Percentiles rank a stretch among this genome's conserved stretches.
phyloP scores from a whole-genome alignment of 2,888 invertebrate species.

The Anticlea derivata region DNA sequence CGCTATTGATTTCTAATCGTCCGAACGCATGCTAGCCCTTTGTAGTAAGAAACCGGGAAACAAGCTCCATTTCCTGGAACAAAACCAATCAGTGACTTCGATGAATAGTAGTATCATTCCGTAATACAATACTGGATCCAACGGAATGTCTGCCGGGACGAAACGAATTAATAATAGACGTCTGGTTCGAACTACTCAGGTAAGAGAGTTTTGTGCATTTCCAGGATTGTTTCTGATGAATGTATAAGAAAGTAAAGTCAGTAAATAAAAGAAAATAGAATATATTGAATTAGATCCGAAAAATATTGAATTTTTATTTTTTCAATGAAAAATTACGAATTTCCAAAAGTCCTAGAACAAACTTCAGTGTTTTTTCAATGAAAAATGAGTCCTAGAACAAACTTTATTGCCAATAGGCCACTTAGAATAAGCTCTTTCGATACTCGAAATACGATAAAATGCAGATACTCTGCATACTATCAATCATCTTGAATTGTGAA shows the following conservation, averaged over 20 bases:
- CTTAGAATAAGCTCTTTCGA: too few relatives aligned
- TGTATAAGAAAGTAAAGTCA: background rate
- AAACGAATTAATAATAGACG: conserved; percentile 17
- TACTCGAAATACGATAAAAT: too few relatives aligned
- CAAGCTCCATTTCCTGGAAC: conserved; percentile 6
- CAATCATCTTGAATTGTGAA: too few relatives aligned
- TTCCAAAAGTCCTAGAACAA: too few relatives aligned
- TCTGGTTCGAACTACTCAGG: background rate
- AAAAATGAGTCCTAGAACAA: too few relatives aligned
- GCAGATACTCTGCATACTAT: too few relatives aligned
- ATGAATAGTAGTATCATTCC: conserved; percentile 7
- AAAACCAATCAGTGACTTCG: conserved; percentile 21
- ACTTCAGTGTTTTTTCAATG: too few relatives aligned
- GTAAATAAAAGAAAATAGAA: too few relatives aligned
- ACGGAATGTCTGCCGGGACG: conserved; percentile 10
- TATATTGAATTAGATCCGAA: too few relatives aligned
- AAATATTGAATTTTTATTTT: too few relatives aligned
- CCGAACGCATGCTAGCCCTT: background rate
- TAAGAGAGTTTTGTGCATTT: background rate
- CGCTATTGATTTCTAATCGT: background rate
- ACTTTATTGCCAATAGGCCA: too few relatives aligned
- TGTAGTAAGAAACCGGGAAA: conserved; percentile 1
- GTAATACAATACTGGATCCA: conserved; percentile 18
- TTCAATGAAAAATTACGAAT: too few relatives aligned
- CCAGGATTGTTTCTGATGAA: background rate